Conservation (phyloP, 2,113 vertebrate genomes). For the Choloepus hoffmanni region DNA sequence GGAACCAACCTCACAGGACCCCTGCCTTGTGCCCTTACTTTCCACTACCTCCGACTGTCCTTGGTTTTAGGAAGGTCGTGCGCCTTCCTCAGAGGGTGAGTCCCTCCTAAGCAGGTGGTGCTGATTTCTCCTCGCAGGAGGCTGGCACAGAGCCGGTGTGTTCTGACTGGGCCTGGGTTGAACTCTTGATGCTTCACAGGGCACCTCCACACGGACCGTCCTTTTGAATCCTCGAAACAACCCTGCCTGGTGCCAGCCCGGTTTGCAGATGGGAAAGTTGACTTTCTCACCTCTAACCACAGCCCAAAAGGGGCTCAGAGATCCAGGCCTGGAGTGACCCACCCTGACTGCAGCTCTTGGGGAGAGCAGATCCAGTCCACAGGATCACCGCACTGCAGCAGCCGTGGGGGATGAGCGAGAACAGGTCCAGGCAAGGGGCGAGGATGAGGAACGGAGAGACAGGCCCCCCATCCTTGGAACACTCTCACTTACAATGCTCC, state of each 20-base stretch:
- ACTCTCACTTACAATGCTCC: background rate
- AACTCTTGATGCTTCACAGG: background rate
- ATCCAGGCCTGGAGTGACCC: background rate
- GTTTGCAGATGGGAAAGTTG: background rate
- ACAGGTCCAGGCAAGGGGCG: fast-evolving
- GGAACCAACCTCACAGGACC: background rate
- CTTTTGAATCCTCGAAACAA: background rate
- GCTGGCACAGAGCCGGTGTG: fast-evolving
- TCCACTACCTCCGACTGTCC: background rate
- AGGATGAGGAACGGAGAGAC: background rate
- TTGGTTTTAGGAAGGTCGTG: background rate
- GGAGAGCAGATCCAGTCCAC: background rate
- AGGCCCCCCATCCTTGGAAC: too few relatives aligned
- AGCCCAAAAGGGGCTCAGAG: background rate
- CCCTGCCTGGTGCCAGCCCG: too few relatives aligned
- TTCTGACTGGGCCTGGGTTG: background rate
- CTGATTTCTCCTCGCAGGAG: background rate
- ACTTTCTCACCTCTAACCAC: too few relatives aligned
- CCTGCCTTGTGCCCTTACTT: background rate
- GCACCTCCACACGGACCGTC: background rate
- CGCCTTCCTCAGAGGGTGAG: background rate
- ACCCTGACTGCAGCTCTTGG: too few relatives aligned
- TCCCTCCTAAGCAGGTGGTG: background rate
- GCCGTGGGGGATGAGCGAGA: too few relatives aligned
- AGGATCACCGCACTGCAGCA: background rate